These are phyloP conservation scores for Brachionus rotundiformis DNA, from an alignment of 1,140 invertebrate genomes.

Conservation along the genomic window DNA sequence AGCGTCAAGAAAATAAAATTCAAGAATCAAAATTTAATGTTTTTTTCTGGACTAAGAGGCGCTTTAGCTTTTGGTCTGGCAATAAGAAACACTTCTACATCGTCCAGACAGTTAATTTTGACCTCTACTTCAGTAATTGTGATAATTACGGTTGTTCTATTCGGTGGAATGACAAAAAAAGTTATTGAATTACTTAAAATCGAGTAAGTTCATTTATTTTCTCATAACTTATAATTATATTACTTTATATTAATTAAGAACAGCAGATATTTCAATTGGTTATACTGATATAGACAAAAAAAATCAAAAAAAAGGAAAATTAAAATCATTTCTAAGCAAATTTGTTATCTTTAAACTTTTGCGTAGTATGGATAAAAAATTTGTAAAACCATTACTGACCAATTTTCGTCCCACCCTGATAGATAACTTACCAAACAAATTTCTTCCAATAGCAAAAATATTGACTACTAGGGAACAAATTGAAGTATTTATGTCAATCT, in stretches of 20 bases:
- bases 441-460: slow-evolving; percentile 80
- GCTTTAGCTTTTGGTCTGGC: slow-evolving; percentile 98
- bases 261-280: not conserved
- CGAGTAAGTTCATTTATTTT: not conserved
- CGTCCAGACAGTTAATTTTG: slow-evolving; percentile 84
- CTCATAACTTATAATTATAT: not conserved
- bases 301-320: not conserved
- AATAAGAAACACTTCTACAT: slow-evolving; percentile 89
- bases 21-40: slow-evolving; percentile 93
- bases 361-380: slow-evolving; percentile 58
- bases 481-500: not conserved
- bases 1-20: slow-evolving; percentile 74
- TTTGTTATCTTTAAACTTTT: slow-evolving; percentile 29
- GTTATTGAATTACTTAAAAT: slow-evolving; percentile 81
- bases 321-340: not conserved
- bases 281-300: not conserved
- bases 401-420: slow-evolving; percentile 87
- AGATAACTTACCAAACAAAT: slow-evolving; percentile 86
- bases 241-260: not conserved
- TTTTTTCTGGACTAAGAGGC: slow-evolving; percentile 89
- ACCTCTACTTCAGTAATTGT: slow-evolving; percentile 94
- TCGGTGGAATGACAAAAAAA: slow-evolving; percentile 86
- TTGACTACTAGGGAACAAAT: slow-evolving; percentile 87
- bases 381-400: slow-evolving; percentile 93
- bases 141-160: slow-evolving; percentile 89